phyloP scores from a whole-genome alignment of 2,888 invertebrate genomes.

The Lomographa bimaculata region DNA sequence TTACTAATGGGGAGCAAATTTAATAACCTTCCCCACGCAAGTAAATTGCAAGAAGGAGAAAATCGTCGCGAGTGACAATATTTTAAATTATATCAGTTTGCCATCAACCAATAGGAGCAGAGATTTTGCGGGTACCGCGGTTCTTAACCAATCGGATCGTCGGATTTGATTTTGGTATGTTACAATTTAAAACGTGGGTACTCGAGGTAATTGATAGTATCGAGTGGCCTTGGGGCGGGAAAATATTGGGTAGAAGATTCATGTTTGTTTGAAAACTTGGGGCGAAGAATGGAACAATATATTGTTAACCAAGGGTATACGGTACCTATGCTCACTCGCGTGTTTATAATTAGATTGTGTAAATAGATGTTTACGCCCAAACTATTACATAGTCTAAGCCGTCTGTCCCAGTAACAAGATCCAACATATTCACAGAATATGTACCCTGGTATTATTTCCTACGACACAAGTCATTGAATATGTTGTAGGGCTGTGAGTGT shows the following conservation, averaged over 20 bases:
- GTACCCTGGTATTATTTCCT: no score
- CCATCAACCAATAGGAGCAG: constrained; percentile 62
- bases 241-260: constrained; percentile 2
- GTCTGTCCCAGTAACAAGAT: no score
- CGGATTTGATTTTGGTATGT: constrained; percentile 64
- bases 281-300: not conserved
- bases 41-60: constrained; percentile 77
- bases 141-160: constrained; percentile 54
- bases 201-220: constrained; percentile 45
- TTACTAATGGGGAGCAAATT: constrained; percentile 70
- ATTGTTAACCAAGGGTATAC: no score
- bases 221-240: constrained; percentile 44
- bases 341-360: no score
- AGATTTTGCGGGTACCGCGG: constrained; percentile 35
- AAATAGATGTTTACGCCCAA: no score
- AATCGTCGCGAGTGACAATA: constrained; percentile 67
- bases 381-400: no score
- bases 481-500: no score
- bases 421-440: no score
- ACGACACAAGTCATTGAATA: no score
- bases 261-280: not conserved
- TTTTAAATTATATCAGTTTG: constrained; percentile 77
- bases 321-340: no score
- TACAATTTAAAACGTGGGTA: constrained; percentile 50
- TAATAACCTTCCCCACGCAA: constrained; percentile 71